A percentile compares a stretch with the other conserved stretches of the same genome.
Evolutionary conservation across 2,113 vertebrate genomes (phyloP).

Genomic region (Pluvianellus socialis): DNA sequence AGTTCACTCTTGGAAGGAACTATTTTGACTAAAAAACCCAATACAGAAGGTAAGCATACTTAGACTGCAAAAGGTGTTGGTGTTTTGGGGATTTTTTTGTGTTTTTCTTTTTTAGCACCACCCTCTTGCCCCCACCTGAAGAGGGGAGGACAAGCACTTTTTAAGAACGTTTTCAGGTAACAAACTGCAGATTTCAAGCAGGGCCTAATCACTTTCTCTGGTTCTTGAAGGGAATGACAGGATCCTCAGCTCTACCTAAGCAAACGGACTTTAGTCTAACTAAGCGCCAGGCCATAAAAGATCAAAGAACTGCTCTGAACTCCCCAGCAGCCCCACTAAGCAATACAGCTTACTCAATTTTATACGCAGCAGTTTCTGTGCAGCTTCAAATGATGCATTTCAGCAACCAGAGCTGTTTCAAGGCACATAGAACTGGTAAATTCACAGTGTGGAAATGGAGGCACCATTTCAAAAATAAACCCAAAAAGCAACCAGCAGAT

Average conservation of each 20-base stretch:
- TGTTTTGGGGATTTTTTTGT: neutral
- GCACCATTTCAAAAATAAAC: neutral
- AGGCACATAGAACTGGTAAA: neutral
- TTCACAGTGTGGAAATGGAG: neutral
- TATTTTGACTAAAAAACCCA: neutral
- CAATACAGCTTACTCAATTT: neutral
- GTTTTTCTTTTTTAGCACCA: neutral
- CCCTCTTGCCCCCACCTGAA: neutral
- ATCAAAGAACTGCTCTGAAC: neutral
- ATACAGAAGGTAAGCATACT: neutral
- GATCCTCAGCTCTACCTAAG: neutral
- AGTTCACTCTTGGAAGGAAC: constrained; percentile 55
- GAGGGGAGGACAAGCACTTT: neutral
- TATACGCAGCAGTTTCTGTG: neutral
- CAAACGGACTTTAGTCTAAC: neutral
- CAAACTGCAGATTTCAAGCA: neutral
- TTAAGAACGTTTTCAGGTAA: neutral
- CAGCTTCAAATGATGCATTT: neutral
- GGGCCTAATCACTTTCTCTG: neutral
- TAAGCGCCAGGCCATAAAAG: neutral
- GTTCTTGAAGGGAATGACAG: neutral
- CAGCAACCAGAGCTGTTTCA: neutral
- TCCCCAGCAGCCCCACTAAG: neutral
- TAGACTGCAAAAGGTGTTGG: neutral
- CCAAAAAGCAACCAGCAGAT: neutral